phyloP scores from a whole-genome alignment of 2,113 vertebrate genomes.

The Apeltes quadracus region DNA sequence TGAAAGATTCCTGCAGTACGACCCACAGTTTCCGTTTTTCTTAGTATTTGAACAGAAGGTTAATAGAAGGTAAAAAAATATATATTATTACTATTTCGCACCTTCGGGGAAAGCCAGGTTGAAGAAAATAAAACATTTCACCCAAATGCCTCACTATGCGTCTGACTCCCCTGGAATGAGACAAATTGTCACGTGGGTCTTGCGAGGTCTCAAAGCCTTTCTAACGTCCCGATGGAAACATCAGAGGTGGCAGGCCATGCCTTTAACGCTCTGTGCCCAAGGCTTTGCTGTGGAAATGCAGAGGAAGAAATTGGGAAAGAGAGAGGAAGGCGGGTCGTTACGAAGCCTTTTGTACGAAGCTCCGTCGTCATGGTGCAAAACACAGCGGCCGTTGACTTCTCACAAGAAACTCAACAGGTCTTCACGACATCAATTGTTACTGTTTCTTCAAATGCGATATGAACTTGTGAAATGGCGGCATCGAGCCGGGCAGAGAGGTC shows the following conservation, averaged over 20 bases:
- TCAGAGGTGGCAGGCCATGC: conserved; percentile 55
- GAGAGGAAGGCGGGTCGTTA: conserved; percentile 24
- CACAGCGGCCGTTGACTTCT: not conserved
- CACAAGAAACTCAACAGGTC: conserved; percentile 2
- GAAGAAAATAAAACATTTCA: not conserved
- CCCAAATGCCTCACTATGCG: conserved; percentile 9
- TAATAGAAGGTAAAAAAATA: too few relatives aligned
- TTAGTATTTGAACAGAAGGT: too few relatives aligned
- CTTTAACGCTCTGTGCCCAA: conserved; percentile 59
- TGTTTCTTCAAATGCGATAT: conserved; percentile 5
- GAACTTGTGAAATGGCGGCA: too few relatives aligned
- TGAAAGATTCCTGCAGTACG: not conserved
- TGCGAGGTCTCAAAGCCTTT: conserved; percentile 17
- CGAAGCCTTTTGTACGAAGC: conserved; percentile 29
- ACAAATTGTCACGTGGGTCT: conserved; percentile 30
- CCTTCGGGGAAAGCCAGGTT: too few relatives aligned
- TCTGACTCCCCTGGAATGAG: conserved; percentile 11
- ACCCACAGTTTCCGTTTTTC: not conserved
- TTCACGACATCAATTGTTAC: not conserved
- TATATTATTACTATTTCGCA: too few relatives aligned
- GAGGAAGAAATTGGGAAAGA: conserved; percentile 6
- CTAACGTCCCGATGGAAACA: conserved; percentile 31
- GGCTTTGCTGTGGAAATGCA: conserved; percentile 43
- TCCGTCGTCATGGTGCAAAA: conserved; percentile 6
- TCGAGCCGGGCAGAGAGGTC: conserved; percentile 3